These are phyloP conservation scores for Anastrepha obliqua DNA, from an alignment of 1,140 invertebrate genomes.

Conservation along the genomic window DNA sequence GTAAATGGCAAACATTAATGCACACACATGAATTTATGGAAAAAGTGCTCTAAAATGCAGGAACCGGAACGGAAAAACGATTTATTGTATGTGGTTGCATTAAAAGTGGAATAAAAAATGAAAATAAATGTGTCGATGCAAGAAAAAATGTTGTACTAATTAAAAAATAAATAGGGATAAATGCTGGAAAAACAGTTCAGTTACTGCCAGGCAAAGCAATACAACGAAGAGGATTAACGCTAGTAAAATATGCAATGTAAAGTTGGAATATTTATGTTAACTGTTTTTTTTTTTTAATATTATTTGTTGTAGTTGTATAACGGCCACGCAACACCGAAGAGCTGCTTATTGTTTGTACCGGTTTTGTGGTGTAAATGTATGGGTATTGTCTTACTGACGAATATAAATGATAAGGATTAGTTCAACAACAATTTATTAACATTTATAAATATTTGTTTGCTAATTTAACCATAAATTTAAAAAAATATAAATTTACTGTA, in stretches of 20 bases:
- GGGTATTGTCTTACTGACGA: neutral
- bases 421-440: neutral
- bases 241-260: slow-evolving; percentile 26
- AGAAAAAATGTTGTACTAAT: neutral
- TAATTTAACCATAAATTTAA: too few relatives aligned
- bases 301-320: neutral
- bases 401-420: neutral
- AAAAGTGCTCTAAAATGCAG: slow-evolving; percentile 44
- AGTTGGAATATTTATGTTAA: slow-evolving; percentile 21
- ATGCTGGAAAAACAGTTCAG: slow-evolving; percentile 64
- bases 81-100: neutral
- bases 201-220: slow-evolving; percentile 75
- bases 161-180: slow-evolving; percentile 29
- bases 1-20: neutral
- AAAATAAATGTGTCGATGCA: neutral
- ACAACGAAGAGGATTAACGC: slow-evolving; percentile 62
- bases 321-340: too few relatives aligned
- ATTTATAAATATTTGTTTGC: neutral
- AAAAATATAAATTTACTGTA: too few relatives aligned
- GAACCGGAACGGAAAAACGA: neutral
- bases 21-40: neutral
- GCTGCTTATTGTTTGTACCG: neutral
- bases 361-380: too few relatives aligned
- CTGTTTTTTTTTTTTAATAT: neutral
- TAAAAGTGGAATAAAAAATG: too few relatives aligned